These are phyloP conservation scores for Dolichotis patagonum DNA, from an alignment of 2,113 vertebrate species.

Conservation along the genomic window DNA sequence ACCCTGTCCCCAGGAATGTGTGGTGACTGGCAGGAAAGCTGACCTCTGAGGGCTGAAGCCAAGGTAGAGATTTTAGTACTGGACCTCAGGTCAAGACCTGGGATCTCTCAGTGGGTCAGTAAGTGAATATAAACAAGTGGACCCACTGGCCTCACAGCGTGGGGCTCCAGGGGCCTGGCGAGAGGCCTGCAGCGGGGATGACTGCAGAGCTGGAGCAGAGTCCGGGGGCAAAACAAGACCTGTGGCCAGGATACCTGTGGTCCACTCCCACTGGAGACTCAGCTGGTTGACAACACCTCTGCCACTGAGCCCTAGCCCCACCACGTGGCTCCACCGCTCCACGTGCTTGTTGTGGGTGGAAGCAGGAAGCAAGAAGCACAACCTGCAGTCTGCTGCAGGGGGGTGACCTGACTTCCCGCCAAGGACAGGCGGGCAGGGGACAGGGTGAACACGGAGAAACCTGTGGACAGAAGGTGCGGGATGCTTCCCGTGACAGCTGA, in stretches of 20 bases:
- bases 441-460: neutral
- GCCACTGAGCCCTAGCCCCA: neutral
- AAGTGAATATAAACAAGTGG: neutral
- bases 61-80: neutral
- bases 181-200: neutral
- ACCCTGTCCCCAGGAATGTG: accelerated
- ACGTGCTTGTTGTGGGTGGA: neutral
- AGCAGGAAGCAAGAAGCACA: neutral
- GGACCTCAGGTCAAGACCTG: neutral
- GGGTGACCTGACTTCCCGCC: too few species aligned
- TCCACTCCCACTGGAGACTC: neutral
- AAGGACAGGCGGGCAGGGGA: neutral
- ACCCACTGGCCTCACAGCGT: neutral
- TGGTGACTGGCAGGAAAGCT: neutral
- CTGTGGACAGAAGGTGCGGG: neutral
- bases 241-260: neutral
- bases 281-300: neutral
- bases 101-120: neutral
- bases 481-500: neutral
- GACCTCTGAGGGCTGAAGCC: neutral
- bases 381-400: neutral
- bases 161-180: accelerated
- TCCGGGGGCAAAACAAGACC: neutral
- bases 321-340: accelerated
- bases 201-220: neutral